A percentile compares a stretch with the other conserved stretches of the same genome.
Conservation (phyloP, 2,113 vertebrate species). For the Pterocles burchelli region DNA sequence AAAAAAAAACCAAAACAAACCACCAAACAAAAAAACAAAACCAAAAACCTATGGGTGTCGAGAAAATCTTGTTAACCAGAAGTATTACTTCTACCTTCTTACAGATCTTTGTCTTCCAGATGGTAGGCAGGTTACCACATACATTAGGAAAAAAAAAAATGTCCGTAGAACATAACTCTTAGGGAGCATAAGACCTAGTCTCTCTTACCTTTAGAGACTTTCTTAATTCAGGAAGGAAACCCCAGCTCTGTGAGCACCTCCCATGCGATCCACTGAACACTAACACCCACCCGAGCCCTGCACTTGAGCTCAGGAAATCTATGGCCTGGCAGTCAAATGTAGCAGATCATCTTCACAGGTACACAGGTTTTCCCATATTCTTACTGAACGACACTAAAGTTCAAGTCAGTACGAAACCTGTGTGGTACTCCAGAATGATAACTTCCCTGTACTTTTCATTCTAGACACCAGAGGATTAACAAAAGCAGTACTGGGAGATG, state of each 20-base stretch:
- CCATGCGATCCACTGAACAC: fast-evolving
- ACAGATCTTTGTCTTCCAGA: neutral
- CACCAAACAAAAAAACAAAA: too few relatives aligned
- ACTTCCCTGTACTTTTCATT: neutral
- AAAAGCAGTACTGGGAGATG: neutral
- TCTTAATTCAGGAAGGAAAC: neutral
- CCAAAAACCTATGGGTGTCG: neutral
- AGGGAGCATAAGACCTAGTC: neutral
- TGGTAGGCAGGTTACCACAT: neutral
- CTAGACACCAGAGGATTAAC: neutral
- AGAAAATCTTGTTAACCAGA: neutral
- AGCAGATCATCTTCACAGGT: neutral
- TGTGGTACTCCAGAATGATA: neutral
- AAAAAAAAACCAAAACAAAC: too few relatives aligned
- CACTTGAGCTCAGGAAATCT: fast-evolving
- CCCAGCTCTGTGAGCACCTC: neutral
- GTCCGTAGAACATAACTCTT: fast-evolving
- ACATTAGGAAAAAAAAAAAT: neutral
- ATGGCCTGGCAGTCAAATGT: neutral
- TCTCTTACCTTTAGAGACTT: neutral
- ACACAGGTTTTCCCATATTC: neutral
- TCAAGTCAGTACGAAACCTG: neutral
- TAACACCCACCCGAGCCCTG: fast-evolving
- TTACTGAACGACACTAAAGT: neutral
- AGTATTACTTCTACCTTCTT: neutral